Percentiles rank a stretch among this genome's conserved stretches.
phyloP scores from a whole-genome alignment of 1,140 invertebrate species.

The Eupeodes corollae region DNA sequence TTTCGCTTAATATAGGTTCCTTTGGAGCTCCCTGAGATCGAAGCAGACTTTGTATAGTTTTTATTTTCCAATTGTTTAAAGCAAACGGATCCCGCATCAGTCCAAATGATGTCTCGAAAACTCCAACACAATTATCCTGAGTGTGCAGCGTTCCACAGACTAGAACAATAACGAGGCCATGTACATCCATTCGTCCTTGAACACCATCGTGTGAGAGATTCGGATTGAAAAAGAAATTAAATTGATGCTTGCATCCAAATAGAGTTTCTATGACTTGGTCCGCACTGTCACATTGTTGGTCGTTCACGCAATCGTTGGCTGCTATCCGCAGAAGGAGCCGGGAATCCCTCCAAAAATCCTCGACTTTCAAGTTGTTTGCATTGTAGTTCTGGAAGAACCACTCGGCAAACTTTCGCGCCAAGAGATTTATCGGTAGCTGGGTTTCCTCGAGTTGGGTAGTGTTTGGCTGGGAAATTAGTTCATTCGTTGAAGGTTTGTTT shows the following conservation, averaged over 20 bases:
- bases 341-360: slow-evolving; percentile 48
- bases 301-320: slow-evolving; percentile 13
- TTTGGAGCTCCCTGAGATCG: slow-evolving; percentile 24
- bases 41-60: slow-evolving; percentile 37
- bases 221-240: slow-evolving; percentile 48
- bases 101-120: slow-evolving; percentile 53
- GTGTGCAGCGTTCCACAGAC: slow-evolving; percentile 51
- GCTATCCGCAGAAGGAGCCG: slow-evolving; percentile 14
- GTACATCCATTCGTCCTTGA: slow-evolving; percentile 43
- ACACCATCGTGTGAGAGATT: slow-evolving; percentile 44
- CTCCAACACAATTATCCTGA: slow-evolving; percentile 41
- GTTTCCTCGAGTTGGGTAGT: slow-evolving; percentile 2
- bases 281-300: slow-evolving; percentile 7
- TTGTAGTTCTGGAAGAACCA: slow-evolving; percentile 54
- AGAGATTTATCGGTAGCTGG: slow-evolving; percentile 28
- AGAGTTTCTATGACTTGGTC: slow-evolving; percentile 14
- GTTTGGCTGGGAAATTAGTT: slow-evolving; percentile 1
- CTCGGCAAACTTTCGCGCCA: slow-evolving; percentile 43
- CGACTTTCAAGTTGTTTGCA: slow-evolving; percentile 33
- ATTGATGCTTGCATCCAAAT: slow-evolving; percentile 14
- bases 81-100: slow-evolving; percentile 45
- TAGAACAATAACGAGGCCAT: slow-evolving; percentile 49
- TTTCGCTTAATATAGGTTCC: slow-evolving; percentile 11
- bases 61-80: slow-evolving; percentile 53
- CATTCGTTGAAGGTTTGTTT: background rate